Percentiles rank a stretch among this genome's conserved stretches.
Evolutionary conservation across 23 tunicate species (phyloP).

Genomic region (Ciona savignyi): DNA sequence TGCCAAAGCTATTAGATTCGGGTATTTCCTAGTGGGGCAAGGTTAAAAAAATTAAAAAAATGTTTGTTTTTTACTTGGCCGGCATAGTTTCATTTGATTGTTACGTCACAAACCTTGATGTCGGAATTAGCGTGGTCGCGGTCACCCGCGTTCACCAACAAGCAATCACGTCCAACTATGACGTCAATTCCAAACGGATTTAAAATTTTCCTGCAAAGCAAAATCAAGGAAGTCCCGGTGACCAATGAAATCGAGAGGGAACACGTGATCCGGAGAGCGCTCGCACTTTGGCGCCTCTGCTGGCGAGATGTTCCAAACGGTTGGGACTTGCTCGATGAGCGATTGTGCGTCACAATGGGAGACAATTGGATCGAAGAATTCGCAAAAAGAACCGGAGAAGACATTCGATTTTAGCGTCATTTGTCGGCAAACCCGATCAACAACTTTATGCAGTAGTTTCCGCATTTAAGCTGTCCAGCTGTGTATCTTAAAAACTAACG

Average conservation of each 20-base stretch:
- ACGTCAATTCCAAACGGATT: slow-evolving; percentile 53
- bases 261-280: slow-evolving; percentile 68
- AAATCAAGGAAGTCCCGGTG: slow-evolving; percentile 44
- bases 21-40: no score
- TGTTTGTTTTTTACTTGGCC: no score
- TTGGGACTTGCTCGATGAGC: slow-evolving; percentile 50
- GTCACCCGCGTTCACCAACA: slow-evolving; percentile 4
- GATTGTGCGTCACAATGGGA: slow-evolving; percentile 24
- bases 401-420: slow-evolving; percentile 4
- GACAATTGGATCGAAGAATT: slow-evolving; percentile 47
- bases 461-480: no score
- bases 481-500: no score
- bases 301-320: slow-evolving; percentile 57
- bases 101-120: slow-evolving; percentile 6
- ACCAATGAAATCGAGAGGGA: slow-evolving; percentile 55
- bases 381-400: slow-evolving; percentile 61
- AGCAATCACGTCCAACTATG: neutral
- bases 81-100: no score
- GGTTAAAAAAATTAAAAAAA: no score
- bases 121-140: slow-evolving; percentile 15
- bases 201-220: slow-evolving; percentile 56
- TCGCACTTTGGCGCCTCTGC: slow-evolving; percentile 62
- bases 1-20: no score
- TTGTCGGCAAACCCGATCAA: no score
- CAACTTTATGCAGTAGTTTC: no score